These are phyloP conservation scores for Rhodinocichla rosea DNA, from an alignment of 2,113 vertebrate species.

Conservation along the genomic window DNA sequence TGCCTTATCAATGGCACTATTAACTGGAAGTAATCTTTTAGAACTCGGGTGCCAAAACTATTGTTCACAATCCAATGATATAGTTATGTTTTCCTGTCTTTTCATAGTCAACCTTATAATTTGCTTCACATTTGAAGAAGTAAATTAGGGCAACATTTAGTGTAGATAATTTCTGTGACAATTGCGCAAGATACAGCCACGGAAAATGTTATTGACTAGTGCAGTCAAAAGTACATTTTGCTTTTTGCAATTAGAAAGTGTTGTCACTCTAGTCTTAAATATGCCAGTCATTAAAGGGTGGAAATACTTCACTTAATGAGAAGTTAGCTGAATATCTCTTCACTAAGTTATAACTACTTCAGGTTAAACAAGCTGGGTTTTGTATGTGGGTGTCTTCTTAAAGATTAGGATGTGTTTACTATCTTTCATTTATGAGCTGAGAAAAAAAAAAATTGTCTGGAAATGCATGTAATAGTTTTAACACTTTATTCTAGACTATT, in stretches of 20 bases:
- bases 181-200: neutral
- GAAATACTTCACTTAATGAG: neutral
- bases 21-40: neutral
- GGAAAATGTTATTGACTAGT: neutral
- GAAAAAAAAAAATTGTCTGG: neutral
- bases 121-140: neutral
- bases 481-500: neutral
- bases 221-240: neutral
- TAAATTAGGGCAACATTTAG: neutral
- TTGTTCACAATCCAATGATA: neutral
- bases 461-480: neutral
- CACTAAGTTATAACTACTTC: neutral
- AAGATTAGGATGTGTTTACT: neutral
- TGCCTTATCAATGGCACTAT: neutral
- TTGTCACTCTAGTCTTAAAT: neutral
- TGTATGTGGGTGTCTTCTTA: neutral
- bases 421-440: neutral
- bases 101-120: neutral
- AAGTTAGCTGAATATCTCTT: neutral
- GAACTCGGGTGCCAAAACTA: neutral
- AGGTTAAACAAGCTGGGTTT: neutral
- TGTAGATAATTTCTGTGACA: neutral
- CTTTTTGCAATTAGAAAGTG: neutral
- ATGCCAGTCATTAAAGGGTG: neutral
- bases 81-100: neutral